A percentile compares a stretch with the other conserved stretches of the same genome.
Conservation (phyloP, 2,113 vertebrate genomes). For the Eurystomus gularis region DNA sequence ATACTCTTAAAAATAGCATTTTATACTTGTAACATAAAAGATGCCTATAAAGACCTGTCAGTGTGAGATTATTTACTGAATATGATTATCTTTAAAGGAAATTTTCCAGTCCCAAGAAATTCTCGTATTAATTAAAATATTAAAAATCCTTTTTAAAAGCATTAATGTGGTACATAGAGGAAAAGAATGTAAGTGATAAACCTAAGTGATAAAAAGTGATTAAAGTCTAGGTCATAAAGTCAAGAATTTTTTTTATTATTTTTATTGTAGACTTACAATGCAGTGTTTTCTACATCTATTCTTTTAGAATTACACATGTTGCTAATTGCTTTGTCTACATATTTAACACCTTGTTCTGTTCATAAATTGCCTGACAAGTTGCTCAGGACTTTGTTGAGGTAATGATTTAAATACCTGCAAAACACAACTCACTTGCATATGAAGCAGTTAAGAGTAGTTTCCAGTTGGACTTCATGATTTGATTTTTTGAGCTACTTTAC, state of each 20-base stretch:
- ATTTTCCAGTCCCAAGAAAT: background rate
- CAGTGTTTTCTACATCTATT: background rate
- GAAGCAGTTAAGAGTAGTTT: background rate
- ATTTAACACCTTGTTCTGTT: background rate
- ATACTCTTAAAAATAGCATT: background rate
- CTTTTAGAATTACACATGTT: background rate
- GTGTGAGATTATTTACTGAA: background rate
- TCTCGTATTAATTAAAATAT: background rate
- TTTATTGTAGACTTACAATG: background rate
- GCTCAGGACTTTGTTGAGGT: background rate
- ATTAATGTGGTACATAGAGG: background rate
- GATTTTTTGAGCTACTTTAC: background rate
- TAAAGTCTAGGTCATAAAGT: background rate
- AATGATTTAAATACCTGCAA: background rate
- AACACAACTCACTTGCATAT: background rate
- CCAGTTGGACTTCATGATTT: background rate
- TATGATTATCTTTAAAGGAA: background rate
- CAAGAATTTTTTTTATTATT: background rate
- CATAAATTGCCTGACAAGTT: background rate
- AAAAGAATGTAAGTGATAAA: background rate
- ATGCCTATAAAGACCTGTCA: background rate
- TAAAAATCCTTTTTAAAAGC: background rate
- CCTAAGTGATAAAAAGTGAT: background rate
- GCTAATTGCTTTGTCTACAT: background rate
- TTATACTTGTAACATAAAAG: background rate